Percentiles rank a stretch among this genome's conserved stretches.
These are phyloP conservation scores for Myotis yumanensis DNA, from an alignment of 2,113 vertebrate species.

Conservation along the genomic window DNA sequence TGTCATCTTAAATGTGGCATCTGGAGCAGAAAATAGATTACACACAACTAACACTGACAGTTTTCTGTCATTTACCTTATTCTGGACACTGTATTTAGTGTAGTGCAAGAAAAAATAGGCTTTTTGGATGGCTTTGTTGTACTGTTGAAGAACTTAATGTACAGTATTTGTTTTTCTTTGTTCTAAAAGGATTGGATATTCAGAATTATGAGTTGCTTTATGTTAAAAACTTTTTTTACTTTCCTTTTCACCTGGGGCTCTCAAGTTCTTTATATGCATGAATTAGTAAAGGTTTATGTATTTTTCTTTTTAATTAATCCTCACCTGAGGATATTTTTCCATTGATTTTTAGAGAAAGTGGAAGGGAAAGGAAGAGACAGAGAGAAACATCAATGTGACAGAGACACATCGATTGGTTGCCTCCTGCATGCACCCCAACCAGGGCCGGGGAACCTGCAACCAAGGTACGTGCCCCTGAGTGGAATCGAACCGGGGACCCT, in stretches of 20 bases:
- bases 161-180: constrained; percentile 16
- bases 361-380: too few relatives aligned
- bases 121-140: not conserved
- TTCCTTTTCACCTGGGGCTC: not conserved
- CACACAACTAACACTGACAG: not conserved
- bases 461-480: too few relatives aligned
- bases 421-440: too few relatives aligned
- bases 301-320: not conserved
- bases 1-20: not conserved
- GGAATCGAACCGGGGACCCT: too few relatives aligned
- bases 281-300: not conserved
- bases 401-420: too few relatives aligned
- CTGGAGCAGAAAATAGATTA: not conserved
- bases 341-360: too few relatives aligned
- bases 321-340: too few relatives aligned
- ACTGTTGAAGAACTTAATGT: not conserved
- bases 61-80: constrained; percentile 23
- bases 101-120: not conserved
- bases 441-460: too few relatives aligned
- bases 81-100: not conserved
- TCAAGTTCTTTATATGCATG: not conserved
- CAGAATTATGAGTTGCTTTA: not conserved
- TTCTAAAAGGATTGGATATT: not conserved
- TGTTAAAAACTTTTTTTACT: not conserved
- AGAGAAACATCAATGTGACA: too few relatives aligned